A percentile compares a stretch with the other conserved stretches of the same genome.
Evolutionary conservation across 1,140 invertebrate species (phyloP).

Genomic region (Drosophila oshimai): DNA sequence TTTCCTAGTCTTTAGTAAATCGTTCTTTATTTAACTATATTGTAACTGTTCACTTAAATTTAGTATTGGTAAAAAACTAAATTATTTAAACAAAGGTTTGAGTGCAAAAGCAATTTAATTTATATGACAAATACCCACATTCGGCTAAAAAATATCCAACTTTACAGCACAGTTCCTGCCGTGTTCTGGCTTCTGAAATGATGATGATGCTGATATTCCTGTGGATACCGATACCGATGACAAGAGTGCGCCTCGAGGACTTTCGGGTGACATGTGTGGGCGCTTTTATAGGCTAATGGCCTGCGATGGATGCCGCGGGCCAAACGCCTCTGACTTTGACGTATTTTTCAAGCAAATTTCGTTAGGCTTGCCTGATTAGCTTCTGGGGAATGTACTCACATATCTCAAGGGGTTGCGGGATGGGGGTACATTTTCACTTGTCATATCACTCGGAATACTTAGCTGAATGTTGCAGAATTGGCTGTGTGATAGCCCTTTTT

Average conservation of each 20-base stretch:
- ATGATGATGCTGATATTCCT: conserved; percentile 47
- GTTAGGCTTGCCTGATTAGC: conserved; percentile 61
- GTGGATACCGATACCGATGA: conserved; percentile 41
- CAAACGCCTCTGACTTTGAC: conserved; percentile 59
- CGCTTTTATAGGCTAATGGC: conserved; percentile 52
- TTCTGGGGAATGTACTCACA: conserved; percentile 14
- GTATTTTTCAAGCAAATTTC: conserved; percentile 54
- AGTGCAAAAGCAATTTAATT: too few species aligned
- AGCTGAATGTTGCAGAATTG: background rate
- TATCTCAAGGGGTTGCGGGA: background rate
- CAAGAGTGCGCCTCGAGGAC: conserved; percentile 56
- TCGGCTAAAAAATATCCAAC: background rate
- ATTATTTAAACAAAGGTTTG: background rate
- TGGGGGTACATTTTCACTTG: conserved; percentile 1
- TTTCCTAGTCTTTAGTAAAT: too few species aligned
- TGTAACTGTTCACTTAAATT: too few species aligned
- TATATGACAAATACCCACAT: too few species aligned
- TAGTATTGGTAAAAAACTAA: too few species aligned
- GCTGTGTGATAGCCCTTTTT: background rate
- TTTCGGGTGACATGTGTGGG: conserved; percentile 46
- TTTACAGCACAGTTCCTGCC: background rate
- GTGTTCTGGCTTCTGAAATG: conserved; percentile 17
- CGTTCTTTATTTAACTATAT: too few species aligned
- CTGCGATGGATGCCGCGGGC: conserved; percentile 29
- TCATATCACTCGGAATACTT: conserved; percentile 8